Evolutionary conservation across 2,797 vertebrate genomes (phyloP).

Genomic region (Neopelma chrysocephalum): DNA sequence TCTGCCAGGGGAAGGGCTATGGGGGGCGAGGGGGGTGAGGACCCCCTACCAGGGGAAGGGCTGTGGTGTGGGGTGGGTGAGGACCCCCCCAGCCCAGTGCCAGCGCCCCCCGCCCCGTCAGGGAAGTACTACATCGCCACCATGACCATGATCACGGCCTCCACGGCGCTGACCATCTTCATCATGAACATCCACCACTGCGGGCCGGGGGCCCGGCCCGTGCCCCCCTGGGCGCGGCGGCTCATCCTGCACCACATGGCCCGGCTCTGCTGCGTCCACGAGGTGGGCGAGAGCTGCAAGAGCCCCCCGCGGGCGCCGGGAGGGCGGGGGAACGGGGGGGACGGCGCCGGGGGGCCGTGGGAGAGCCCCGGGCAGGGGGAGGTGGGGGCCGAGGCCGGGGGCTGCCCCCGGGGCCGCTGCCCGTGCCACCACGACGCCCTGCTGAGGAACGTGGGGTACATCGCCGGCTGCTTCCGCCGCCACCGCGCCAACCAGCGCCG

Average conservation of each 20-base stretch:
- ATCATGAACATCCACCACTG: constrained; percentile 94
- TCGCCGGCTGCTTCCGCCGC: constrained; percentile 81
- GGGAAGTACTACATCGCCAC: constrained; percentile 95
- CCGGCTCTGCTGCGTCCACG: constrained; percentile 82
- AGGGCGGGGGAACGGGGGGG: neutral
- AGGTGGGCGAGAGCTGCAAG: constrained; percentile 82
- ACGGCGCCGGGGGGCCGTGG: neutral
- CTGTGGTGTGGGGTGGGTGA: rapidly evolving
- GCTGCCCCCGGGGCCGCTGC: constrained; percentile 66
- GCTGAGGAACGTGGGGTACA: constrained; percentile 78
- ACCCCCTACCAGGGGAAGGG: neutral
- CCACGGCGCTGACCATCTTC: constrained; percentile 90
- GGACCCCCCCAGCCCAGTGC: rapidly evolving
- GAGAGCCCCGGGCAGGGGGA: constrained; percentile 40
- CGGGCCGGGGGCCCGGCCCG: constrained; percentile 81
- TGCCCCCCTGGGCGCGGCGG: constrained; percentile 83
- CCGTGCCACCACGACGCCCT: constrained; percentile 79
- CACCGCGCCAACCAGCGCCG: constrained; percentile 80
- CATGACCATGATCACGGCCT: constrained; percentile 93
- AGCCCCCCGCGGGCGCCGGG: neutral
- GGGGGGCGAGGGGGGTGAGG: neutral
- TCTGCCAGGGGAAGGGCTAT: too few species aligned
- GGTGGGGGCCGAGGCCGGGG: neutral
- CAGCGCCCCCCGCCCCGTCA: neutral
- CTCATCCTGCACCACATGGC: constrained; percentile 85